These are phyloP conservation scores for Malacoctenus gilli DNA, from an alignment of 2,797 vertebrate genomes.

Conservation along the genomic window DNA sequence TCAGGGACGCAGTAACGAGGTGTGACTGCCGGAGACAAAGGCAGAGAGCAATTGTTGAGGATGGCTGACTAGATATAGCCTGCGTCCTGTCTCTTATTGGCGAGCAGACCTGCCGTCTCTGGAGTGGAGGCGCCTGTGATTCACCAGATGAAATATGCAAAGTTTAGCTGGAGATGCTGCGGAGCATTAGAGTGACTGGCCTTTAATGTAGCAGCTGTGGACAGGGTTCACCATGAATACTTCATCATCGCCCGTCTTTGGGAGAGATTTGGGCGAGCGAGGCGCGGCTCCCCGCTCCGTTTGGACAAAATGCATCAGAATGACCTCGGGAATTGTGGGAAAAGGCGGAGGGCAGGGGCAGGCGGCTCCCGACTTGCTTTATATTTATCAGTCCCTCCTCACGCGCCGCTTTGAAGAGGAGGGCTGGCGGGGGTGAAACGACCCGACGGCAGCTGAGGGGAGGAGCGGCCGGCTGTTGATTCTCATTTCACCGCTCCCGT, in stretches of 20 bases:
- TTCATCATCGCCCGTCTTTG: conserved; percentile 25
- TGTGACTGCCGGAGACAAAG: conserved; percentile 65
- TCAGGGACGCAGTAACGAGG: conserved; percentile 53
- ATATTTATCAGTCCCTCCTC: conserved; percentile 75
- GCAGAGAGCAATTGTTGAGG: conserved; percentile 54
- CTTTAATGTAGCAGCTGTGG: conserved; percentile 26
- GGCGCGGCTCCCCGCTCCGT: conserved; percentile 26
- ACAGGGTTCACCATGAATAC: conserved; percentile 30
- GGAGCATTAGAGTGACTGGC: conserved; percentile 34
- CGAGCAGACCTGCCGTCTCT: conserved; percentile 27
- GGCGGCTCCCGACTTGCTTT: conserved; percentile 60
- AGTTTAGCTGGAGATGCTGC: conserved; percentile 29
- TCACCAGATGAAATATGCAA: conserved; percentile 58
- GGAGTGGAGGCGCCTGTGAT: conserved; percentile 39
- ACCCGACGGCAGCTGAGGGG: conserved; percentile 67
- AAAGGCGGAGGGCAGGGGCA: conserved; percentile 48
- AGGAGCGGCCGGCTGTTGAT: conserved; percentile 74
- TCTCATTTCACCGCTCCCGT: conserved; percentile 73
- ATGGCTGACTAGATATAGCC: conserved; percentile 45
- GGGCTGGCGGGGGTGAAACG: conserved; percentile 59
- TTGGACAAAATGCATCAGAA: conserved; percentile 62
- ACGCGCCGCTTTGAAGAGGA: conserved; percentile 53
- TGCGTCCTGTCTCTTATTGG: conserved; percentile 33
- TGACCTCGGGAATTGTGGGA: conserved; percentile 48
- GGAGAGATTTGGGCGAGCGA: conserved; percentile 27